Conservation (phyloP, 1,140 invertebrate species). For the Brachionus angularis region DNA sequence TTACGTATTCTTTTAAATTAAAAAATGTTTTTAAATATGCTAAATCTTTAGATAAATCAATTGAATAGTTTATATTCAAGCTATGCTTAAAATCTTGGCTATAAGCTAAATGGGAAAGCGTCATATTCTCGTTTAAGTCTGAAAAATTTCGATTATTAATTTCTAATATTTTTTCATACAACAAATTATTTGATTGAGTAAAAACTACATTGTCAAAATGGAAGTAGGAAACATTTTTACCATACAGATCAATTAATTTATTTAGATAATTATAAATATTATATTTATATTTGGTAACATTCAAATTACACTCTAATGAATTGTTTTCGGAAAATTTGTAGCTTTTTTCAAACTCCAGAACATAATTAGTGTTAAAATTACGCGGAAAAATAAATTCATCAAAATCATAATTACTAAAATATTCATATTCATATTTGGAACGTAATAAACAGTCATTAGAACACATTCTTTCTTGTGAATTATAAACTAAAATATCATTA, state of each 20-base stretch:
- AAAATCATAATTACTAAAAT: background rate
- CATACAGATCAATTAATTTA: background rate
- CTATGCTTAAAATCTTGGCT: too few species aligned
- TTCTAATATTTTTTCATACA: too few species aligned
- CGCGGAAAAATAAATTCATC: background rate
- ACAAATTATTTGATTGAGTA: too few species aligned
- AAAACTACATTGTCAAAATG: conserved; percentile 18
- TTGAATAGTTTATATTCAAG: background rate
- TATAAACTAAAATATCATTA: background rate
- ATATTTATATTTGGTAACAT: background rate
- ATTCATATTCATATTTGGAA: background rate
- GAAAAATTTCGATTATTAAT: too few species aligned
- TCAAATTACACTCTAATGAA: background rate
- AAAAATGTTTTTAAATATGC: background rate
- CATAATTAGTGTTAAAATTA: background rate
- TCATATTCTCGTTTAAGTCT: background rate
- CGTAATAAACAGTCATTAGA: background rate
- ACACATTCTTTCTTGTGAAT: background rate
- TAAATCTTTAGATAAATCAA: background rate
- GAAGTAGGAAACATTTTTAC: background rate
- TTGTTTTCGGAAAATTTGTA: too few species aligned
- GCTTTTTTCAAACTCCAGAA: background rate
- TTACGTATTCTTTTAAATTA: background rate
- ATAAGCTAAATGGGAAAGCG: background rate
- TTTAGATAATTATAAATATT: background rate